phyloP scores from a whole-genome alignment of 2,113 vertebrate species.

The Ptilonorhynchus violaceus region DNA sequence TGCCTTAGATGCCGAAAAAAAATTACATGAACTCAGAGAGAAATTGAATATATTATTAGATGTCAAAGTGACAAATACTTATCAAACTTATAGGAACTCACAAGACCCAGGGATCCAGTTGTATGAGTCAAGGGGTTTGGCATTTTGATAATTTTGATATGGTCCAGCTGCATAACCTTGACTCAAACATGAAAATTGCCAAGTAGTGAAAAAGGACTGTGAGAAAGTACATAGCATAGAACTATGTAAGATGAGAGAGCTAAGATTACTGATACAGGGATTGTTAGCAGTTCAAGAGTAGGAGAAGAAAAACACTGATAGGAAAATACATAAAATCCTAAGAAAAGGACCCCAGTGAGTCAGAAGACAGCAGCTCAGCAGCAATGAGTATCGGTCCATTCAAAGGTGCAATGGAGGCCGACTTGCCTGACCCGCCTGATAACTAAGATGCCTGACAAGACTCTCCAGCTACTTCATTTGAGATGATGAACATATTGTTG shows the following conservation, averaged over 20 bases:
- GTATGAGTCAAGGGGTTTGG: background rate
- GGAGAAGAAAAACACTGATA: background rate
- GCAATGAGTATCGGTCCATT: background rate
- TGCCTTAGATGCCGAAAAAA: background rate
- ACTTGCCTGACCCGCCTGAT: background rate
- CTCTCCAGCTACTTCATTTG: background rate
- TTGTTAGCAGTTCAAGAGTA: background rate
- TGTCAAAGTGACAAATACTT: background rate
- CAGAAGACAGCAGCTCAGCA: background rate
- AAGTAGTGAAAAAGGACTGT: background rate
- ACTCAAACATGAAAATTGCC: background rate
- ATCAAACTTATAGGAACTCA: background rate
- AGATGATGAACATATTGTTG: background rate
- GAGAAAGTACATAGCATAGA: background rate
- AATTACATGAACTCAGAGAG: background rate
- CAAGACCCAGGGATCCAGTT: fast-evolving
- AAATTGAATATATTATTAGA: background rate
- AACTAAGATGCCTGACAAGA: background rate
- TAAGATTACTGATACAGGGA: background rate
- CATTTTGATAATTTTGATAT: background rate
- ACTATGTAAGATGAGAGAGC: background rate
- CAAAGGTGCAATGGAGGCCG: fast-evolving
- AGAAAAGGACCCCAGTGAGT: background rate
- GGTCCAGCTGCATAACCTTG: background rate
- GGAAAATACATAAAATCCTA: background rate